A percentile compares a stretch with the other conserved stretches of the same genome.
Evolutionary conservation across 2,888 invertebrate species (phyloP).

Genomic region (Yponomeuta cagnagella): DNA sequence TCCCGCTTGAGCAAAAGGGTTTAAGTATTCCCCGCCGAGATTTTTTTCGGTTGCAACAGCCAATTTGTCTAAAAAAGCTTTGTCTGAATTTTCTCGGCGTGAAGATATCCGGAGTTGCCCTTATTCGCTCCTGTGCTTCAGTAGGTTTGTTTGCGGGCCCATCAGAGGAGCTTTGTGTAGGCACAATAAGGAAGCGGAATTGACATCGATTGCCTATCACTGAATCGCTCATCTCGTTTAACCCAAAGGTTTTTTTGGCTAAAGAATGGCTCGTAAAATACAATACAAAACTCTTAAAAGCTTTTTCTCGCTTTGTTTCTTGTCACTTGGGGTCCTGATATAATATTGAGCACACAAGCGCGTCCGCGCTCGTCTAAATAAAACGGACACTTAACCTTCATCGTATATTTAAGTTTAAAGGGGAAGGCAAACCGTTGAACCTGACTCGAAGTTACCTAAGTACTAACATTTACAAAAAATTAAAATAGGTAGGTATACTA

Average conservation of each 20-base stretch:
- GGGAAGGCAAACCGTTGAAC: constrained; percentile 57
- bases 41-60: constrained; percentile 13
- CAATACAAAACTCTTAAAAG: constrained; percentile 32
- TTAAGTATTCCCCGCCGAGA: constrained; percentile 17
- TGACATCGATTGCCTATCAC: constrained; percentile 21
- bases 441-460: constrained; percentile 20
- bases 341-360: constrained; percentile 38
- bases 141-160: not conserved
- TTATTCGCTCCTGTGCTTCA: not conserved
- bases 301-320: constrained; percentile 36
- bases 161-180: not conserved
- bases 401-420: constrained; percentile 47
- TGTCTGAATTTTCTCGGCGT: not conserved
- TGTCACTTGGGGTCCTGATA: constrained; percentile 43
- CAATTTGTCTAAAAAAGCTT: constrained; percentile 8
- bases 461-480: not conserved
- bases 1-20: constrained; percentile 38
- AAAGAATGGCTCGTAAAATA: constrained; percentile 30
- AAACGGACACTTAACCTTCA: constrained; percentile 68
- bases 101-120: not conserved
- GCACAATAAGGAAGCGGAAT: not conserved
- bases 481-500: too few relatives aligned
- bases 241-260: constrained; percentile 29
- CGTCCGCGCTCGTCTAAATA: constrained; percentile 56
- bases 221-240: constrained; percentile 28